These are phyloP conservation scores for Hylia prasina DNA, from an alignment of 2,113 vertebrate genomes.

Conservation along the genomic window DNA sequence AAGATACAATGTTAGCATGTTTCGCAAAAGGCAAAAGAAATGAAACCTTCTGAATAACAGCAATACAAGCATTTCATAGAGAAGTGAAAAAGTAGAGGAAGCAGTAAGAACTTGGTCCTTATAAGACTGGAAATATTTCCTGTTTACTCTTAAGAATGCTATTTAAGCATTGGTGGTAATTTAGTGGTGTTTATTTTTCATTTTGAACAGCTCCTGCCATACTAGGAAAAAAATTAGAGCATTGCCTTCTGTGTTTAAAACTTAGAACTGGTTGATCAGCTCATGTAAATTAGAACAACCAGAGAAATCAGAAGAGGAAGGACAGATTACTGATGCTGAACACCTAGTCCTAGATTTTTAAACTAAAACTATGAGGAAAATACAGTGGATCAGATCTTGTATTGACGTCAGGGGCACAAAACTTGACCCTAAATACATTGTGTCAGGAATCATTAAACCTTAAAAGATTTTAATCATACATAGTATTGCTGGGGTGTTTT, in stretches of 20 bases:
- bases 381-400: neutral
- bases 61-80: neutral
- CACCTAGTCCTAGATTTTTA: neutral
- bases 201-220: neutral
- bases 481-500: neutral
- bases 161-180: neutral
- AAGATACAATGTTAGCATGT: neutral
- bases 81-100: neutral
- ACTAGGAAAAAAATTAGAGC: neutral
- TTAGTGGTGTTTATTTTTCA: neutral
- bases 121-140: neutral
- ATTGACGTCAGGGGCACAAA: neutral
- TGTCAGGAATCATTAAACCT: neutral
- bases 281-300: neutral
- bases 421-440: neutral
- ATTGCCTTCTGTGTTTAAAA: neutral
- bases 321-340: neutral
- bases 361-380: constrained; percentile 15
- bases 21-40: neutral
- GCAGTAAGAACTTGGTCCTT: neutral
- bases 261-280: neutral
- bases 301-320: neutral
- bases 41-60: neutral
- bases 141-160: neutral
- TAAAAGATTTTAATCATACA: neutral